These are phyloP conservation scores for Aplodontia rufa DNA, from an alignment of 2,113 vertebrate species.

Conservation along the genomic window DNA sequence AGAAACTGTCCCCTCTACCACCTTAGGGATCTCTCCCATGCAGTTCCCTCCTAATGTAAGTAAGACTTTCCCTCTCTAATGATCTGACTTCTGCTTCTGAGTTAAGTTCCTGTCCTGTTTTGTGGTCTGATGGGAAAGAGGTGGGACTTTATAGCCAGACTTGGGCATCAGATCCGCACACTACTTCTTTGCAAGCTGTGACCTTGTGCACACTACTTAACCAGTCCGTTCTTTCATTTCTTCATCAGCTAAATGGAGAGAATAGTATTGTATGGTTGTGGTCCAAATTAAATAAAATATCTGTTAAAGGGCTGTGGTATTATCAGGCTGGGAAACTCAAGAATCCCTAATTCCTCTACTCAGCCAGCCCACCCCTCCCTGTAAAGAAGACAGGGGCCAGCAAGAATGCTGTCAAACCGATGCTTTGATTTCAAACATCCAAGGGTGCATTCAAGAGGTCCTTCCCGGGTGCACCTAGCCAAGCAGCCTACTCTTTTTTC, in stretches of 20 bases:
- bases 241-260: background rate
- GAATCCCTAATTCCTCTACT: background rate
- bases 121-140: background rate
- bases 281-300: slow-evolving; percentile 25
- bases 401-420: background rate
- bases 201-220: background rate
- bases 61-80: background rate
- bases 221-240: background rate
- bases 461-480: background rate
- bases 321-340: background rate
- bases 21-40: background rate
- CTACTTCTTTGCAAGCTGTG: background rate
- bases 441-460: background rate
- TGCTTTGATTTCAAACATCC: background rate
- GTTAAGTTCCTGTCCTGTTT: background rate
- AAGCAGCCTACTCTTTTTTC: background rate
- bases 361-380: background rate
- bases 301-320: background rate
- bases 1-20: background rate
- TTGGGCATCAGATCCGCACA: background rate
- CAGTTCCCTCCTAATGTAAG: background rate
- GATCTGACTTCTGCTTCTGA: background rate
- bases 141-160: background rate
- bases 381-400: background rate
- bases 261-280: background rate